Percentiles rank a stretch among this genome's conserved stretches.
Evolutionary conservation across 2,113 vertebrate species (phyloP).

Genomic region (Atrichornis clamosus): DNA sequence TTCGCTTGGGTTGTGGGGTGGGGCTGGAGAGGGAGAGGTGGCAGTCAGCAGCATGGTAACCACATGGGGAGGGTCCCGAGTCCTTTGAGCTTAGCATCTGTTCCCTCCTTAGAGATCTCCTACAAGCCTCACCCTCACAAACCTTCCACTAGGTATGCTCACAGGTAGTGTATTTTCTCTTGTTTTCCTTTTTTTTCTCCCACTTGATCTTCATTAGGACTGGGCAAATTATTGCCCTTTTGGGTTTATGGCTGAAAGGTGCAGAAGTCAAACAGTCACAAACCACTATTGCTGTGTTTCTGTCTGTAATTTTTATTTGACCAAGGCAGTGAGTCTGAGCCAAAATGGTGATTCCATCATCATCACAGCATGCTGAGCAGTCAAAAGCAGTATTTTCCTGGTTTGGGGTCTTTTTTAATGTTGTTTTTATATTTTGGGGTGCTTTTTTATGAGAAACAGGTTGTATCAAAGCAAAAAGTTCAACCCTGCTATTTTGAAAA

Average conservation of each 20-base stretch:
- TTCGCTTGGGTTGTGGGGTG: background rate
- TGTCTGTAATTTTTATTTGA: background rate
- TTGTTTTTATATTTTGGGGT: background rate
- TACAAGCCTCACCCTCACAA: background rate
- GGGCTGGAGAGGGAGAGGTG: background rate
- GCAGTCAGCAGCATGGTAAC: background rate
- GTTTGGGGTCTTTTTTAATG: background rate
- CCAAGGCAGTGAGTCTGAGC: background rate
- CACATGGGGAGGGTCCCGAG: fast-evolving
- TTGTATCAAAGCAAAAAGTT: background rate
- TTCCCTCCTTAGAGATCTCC: background rate
- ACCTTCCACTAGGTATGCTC: background rate
- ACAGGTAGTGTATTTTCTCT: background rate
- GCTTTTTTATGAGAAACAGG: background rate
- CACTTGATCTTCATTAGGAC: background rate
- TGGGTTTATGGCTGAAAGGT: background rate
- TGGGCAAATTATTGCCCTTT: background rate
- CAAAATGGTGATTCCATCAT: background rate
- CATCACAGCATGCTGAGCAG: background rate
- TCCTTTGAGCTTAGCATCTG: background rate
- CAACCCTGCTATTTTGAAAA: background rate
- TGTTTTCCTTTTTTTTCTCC: too few relatives aligned
- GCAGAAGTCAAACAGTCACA: background rate
- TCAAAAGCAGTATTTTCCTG: background rate
- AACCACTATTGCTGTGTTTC: background rate